phyloP scores from a whole-genome alignment of 53 echinoderm and acorn worm species.

The Arbacia lixula region DNA sequence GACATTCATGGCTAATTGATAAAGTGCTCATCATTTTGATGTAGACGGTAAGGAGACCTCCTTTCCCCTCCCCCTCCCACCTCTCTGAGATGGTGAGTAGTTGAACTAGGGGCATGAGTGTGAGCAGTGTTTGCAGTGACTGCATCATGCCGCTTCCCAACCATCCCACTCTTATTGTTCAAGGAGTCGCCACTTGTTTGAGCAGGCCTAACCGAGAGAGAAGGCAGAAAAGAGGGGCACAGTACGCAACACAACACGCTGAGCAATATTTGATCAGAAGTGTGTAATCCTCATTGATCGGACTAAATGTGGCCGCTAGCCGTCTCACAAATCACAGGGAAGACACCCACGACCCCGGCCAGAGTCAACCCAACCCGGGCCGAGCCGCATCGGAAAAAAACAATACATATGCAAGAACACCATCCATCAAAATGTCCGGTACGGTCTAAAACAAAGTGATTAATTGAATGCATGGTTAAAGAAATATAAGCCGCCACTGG shows the following conservation, averaged over 20 bases:
- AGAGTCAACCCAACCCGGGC: too few species aligned
- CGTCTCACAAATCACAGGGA: too few species aligned
- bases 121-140: neutral
- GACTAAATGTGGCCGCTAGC: constrained; percentile 38
- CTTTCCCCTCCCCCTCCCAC: neutral
- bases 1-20: too few species aligned
- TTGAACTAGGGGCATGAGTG: neutral
- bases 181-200: constrained; percentile 55
- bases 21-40: too few species aligned
- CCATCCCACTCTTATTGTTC: constrained; percentile 35
- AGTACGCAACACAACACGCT: constrained; percentile 31
- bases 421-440: too few species aligned
- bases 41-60: too few species aligned
- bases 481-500: too few species aligned
- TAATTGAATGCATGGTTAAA: too few species aligned
- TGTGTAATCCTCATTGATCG: constrained; percentile 63
- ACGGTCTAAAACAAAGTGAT: too few species aligned
- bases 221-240: neutral
- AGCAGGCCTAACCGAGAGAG: constrained; percentile 3
- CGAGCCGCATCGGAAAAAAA: too few species aligned
- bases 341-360: too few species aligned
- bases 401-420: too few species aligned
- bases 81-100: neutral
- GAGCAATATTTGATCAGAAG: constrained; percentile 43
- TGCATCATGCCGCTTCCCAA: neutral